A percentile compares a stretch with the other conserved stretches of the same genome.
phyloP scores from a whole-genome alignment of 2,797 vertebrate genomes.

The Tinamus major region DNA sequence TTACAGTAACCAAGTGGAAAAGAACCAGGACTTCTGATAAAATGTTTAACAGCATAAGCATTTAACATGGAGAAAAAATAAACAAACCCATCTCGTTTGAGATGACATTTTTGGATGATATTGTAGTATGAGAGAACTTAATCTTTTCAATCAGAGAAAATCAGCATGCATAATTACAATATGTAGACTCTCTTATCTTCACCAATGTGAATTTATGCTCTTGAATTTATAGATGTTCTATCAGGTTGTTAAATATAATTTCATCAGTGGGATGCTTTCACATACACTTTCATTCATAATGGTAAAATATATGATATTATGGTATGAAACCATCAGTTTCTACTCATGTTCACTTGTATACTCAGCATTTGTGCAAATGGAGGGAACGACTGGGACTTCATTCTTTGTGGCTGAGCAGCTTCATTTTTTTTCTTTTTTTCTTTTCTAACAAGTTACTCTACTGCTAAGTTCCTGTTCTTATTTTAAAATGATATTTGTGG shows the following conservation, averaged over 20 bases:
- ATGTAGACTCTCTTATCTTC: background rate
- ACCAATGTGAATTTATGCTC: background rate
- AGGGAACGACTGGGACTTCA: too few relatives aligned
- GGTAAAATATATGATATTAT: background rate
- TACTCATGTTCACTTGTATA: background rate
- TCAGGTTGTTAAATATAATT: background rate
- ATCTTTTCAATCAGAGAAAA: background rate
- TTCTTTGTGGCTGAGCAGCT: background rate
- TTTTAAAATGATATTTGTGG: background rate
- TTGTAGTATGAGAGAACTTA: background rate
- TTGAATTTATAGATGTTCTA: background rate
- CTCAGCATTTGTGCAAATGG: too few relatives aligned
- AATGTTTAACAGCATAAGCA: background rate
- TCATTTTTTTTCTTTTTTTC: background rate
- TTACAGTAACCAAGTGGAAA: background rate
- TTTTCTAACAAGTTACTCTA: background rate
- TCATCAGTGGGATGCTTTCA: background rate
- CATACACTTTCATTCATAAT: background rate
- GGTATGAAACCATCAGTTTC: background rate
- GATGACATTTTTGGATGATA: background rate
- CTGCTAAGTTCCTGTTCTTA: background rate
- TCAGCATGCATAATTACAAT: accelerated
- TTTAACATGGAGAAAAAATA: background rate
- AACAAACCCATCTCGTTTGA: background rate
- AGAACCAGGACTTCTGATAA: background rate